These are phyloP conservation scores for Syrista parreyssii DNA, from an alignment of 2,888 invertebrate genomes.

Conservation along the genomic window DNA sequence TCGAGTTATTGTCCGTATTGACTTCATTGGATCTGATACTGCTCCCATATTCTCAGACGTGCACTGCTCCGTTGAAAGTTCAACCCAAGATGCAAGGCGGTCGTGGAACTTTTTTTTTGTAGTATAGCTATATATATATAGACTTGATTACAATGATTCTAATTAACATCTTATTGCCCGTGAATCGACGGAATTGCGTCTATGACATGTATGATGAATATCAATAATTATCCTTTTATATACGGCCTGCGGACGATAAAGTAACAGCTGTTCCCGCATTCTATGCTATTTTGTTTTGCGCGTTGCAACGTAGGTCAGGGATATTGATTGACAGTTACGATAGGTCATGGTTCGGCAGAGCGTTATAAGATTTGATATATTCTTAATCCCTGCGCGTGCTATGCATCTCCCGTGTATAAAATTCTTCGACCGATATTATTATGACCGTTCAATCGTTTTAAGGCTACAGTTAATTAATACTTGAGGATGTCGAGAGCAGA, in stretches of 20 bases:
- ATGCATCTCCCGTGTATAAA: background rate
- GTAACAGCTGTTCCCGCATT: background rate
- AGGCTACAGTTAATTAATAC: background rate
- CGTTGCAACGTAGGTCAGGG: background rate
- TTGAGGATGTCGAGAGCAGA: background rate
- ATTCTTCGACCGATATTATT: background rate
- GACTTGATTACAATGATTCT: background rate
- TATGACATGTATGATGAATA: background rate
- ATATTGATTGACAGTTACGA: background rate
- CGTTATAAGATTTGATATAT: background rate
- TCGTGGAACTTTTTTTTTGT: background rate
- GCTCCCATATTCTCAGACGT: background rate
- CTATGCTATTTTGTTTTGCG: background rate
- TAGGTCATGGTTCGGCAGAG: background rate
- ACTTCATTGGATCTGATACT: conserved; percentile 56
- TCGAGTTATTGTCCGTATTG: conserved; percentile 58
- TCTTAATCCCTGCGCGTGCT: background rate
- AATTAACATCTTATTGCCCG: background rate
- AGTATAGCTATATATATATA: too few relatives aligned
- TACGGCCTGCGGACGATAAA: background rate
- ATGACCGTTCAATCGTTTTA: background rate
- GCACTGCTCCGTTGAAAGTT: background rate
- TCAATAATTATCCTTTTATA: background rate
- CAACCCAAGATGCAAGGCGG: background rate
- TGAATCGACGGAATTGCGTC: background rate